Evolutionary conservation across 1,140 invertebrate species (phyloP).

Genomic region (Drosophila littoralis): DNA sequence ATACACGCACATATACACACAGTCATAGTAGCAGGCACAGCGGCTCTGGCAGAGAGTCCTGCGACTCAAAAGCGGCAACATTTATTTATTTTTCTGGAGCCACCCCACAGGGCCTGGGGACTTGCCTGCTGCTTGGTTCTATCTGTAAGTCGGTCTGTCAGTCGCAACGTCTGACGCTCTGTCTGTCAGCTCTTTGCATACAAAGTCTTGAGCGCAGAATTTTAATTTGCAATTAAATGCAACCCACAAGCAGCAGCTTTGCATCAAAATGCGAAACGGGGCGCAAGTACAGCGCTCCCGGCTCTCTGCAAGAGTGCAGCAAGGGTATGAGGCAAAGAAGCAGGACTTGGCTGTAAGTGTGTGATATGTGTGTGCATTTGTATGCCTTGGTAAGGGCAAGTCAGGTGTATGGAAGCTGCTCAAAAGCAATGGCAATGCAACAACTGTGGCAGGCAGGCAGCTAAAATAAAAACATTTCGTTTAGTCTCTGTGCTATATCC

Average conservation of each 20-base stretch:
- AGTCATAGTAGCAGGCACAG: background rate
- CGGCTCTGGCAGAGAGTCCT: conserved; percentile 19
- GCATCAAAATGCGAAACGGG: conserved; percentile 72
- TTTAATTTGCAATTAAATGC: conserved; percentile 83
- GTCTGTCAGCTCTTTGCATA: conserved; percentile 72
- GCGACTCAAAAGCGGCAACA: conserved; percentile 64
- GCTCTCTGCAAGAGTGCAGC: conserved; percentile 1
- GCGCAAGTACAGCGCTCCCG: conserved; percentile 21
- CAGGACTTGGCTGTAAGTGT: background rate
- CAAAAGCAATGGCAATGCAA: conserved; percentile 16
- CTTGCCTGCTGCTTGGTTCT: conserved; percentile 23
- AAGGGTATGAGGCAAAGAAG: conserved; percentile 6
- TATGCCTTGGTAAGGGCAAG: conserved; percentile 14
- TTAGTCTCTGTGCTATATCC: conserved; percentile 54
- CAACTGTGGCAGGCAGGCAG: conserved; percentile 32
- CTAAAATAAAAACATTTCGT: conserved; percentile 64
- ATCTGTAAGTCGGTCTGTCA: conserved; percentile 23
- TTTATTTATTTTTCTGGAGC: conserved; percentile 78
- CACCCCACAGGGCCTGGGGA: conserved; percentile 59
- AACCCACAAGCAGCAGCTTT: conserved; percentile 80
- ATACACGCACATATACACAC: background rate
- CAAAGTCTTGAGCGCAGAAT: conserved; percentile 82
- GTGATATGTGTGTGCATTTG: conserved; percentile 29
- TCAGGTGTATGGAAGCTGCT: conserved; percentile 32
- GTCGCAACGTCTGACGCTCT: conserved; percentile 15